Percentiles rank a stretch among this genome's conserved stretches.
Conservation (phyloP, 2,797 vertebrate genomes). For the Anguilla anguilla region DNA sequence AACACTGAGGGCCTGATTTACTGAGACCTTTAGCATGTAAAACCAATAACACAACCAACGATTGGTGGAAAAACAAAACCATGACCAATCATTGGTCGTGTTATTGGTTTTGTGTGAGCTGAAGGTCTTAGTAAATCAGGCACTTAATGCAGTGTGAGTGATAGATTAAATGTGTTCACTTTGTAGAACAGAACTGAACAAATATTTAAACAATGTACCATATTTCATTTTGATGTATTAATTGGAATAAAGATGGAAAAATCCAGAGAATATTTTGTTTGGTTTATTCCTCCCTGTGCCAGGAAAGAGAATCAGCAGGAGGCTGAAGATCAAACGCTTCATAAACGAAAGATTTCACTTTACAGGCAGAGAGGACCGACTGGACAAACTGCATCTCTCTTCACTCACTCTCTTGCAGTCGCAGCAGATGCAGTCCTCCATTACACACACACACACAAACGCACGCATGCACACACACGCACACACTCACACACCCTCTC, state of each 20-base stretch:
- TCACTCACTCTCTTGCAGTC: too few species aligned
- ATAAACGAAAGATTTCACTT: background rate
- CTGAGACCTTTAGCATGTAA: too few species aligned
- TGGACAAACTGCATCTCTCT: background rate
- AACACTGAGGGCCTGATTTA: constrained; percentile 23
- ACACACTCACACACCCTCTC: background rate
- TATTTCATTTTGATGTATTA: constrained; percentile 57
- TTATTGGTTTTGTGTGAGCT: too few species aligned
- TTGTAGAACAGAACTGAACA: constrained; percentile 48
- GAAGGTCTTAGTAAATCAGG: too few species aligned
- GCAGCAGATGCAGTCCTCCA: too few species aligned
- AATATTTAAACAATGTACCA: constrained; percentile 52
- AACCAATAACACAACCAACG: too few species aligned
- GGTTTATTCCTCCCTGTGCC: background rate
- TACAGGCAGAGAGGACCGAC: background rate
- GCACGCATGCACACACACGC: background rate
- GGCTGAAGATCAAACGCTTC: background rate
- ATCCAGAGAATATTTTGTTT: background rate
- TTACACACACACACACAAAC: too few species aligned
- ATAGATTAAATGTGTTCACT: constrained; percentile 55
- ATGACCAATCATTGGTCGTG: too few species aligned
- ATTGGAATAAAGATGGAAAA: constrained; percentile 56
- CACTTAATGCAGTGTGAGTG: constrained; percentile 47
- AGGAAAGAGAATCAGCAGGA: too few species aligned
- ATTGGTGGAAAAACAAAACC: too few species aligned